Evolutionary conservation across 2,113 vertebrate species (phyloP).

Genomic region (Mirounga angustirostris): DNA sequence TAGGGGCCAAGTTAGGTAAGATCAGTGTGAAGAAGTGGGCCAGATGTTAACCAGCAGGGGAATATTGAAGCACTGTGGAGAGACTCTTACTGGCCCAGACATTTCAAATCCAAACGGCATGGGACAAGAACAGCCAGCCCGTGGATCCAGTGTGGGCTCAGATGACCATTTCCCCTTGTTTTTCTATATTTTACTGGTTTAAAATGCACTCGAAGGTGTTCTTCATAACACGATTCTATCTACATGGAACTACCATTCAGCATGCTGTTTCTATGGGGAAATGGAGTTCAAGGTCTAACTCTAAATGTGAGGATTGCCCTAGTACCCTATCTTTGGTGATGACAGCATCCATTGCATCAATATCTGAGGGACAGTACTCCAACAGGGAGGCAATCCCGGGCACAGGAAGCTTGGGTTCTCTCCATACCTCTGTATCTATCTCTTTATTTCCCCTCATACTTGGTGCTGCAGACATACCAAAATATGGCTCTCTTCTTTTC

Average conservation of each 20-base stretch:
- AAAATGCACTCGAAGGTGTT: background rate
- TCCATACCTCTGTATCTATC: background rate
- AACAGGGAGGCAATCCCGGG: background rate
- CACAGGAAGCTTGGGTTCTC: background rate
- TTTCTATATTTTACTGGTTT: constrained; percentile 20
- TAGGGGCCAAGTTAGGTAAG: background rate
- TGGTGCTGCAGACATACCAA: background rate
- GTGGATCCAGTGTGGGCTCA: background rate
- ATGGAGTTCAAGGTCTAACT: background rate
- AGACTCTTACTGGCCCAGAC: background rate
- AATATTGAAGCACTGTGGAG: background rate
- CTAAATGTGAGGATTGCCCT: background rate
- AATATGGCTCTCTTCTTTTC: no score
- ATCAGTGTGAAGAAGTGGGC: background rate
- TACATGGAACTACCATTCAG: background rate
- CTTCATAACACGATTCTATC: background rate
- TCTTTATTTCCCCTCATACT: background rate
- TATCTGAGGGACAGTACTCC: background rate
- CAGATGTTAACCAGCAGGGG: background rate
- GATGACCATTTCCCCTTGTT: background rate
- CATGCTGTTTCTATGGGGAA: background rate
- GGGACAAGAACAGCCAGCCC: background rate
- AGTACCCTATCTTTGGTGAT: background rate
- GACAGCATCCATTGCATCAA: background rate
- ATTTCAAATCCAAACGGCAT: background rate